Evolutionary conservation across 2,797 vertebrate species (phyloP), one percentile per base, ranked within the genome.

Genomic region (Acropternis orthonyx): DNA sequence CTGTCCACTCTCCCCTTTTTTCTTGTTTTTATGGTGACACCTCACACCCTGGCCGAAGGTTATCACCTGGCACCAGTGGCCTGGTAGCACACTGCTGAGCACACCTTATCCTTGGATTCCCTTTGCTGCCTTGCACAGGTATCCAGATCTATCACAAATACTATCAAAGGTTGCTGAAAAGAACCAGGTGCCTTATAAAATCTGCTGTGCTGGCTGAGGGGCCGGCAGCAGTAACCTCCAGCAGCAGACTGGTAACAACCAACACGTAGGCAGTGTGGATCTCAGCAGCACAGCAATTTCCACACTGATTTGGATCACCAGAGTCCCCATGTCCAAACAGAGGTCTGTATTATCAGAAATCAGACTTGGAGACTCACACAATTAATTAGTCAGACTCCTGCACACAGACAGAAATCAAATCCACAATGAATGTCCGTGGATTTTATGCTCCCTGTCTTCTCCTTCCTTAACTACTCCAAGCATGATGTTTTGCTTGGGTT

Each of bases 41-140:
- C 24, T 13, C 8, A 3, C 15, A 1, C 3, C 12, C 16, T 14
- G 0, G 9, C 41, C 44, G 26, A 28, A 39, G 27, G 54, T 48
- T 34, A 48, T 58, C 39, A 72, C 32, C 17, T n/a, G 23, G 63
- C 21, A 78, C 27, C 59, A 73, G 65, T 7, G 9, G n/a, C 41
- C 41, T 24, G 9, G 17, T 27, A 51, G 58, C 7, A n/a, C n/a
- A 20, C 24, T 59, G 69, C 39, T 23, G 21, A 68, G 51, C 39
- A 44, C 7, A 6, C 7, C 3, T 68, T 27, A 51, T 16, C 6
- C 24, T 81, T 54, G n/a, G 18, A 20, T 12, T 84, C 11, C 22
- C 17, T 54, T 62, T 58, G 11, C 3, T 61, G 24, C 48, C 43
- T 49, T 0, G 1, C 76, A 62, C 39, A 73, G 20, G 18, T 68